These are phyloP conservation scores for Formicarius rufipectus DNA, from an alignment of 2,113 vertebrate genomes.

Conservation along the genomic window DNA sequence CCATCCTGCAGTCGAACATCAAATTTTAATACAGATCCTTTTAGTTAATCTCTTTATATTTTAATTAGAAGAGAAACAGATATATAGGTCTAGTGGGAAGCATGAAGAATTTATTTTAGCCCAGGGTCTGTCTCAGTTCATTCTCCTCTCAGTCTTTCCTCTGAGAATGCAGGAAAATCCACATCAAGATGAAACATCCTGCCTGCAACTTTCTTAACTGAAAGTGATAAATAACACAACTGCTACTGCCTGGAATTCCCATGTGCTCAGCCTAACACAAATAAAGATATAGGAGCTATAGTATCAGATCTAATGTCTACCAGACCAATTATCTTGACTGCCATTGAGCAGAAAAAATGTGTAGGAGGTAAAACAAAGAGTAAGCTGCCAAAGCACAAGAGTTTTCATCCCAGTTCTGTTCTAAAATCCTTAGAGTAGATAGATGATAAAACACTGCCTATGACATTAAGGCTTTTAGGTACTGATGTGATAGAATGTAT, in stretches of 20 bases:
- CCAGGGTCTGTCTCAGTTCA: background rate
- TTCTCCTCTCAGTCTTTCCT: background rate
- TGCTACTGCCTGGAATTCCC: background rate
- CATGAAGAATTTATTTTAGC: background rate
- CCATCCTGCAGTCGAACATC: background rate
- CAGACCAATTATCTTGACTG: background rate
- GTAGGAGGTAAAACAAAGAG: background rate
- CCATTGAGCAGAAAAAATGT: background rate
- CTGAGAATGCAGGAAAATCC: background rate
- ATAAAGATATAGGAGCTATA: background rate
- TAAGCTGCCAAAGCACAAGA: background rate
- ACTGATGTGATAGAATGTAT: background rate
- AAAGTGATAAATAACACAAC: background rate
- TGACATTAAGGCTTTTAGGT: background rate
- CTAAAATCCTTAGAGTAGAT: background rate
- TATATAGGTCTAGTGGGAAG: background rate
- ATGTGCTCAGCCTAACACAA: background rate
- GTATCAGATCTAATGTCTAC: background rate
- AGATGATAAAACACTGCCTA: background rate
- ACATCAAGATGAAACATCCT: background rate
- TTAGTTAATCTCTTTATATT: background rate
- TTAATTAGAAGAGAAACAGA: background rate
- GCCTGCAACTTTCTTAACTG: background rate
- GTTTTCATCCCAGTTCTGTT: background rate
- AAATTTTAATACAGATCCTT: background rate